Base-by-base conservation (phyloP, 2,113 vertebrate species). In the Hipposideros armiger region DNA sequence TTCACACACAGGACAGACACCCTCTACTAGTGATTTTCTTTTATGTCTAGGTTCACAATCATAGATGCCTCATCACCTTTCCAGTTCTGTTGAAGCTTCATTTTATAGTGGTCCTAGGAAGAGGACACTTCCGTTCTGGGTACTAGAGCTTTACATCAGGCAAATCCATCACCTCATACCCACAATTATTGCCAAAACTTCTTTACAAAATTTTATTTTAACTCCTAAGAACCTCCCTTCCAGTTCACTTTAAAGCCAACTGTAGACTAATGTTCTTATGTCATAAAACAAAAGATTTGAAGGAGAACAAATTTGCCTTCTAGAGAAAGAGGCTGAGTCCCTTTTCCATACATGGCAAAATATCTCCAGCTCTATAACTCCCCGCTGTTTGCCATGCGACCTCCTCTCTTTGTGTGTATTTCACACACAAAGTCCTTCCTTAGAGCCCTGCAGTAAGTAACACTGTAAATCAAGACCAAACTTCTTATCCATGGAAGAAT, bases 21-120 rank as follows among this genome's bases (percentile, higher is more conserved):
- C 26, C 8, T 32, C n/a, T 52, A 24, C n/a, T 52, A 24, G 47
- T 86, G 6, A 22, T 76, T 84, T 87, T 80, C 13, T 90, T 82
- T 67, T 70, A 82, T 47, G 14, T 89, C 8, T 60, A 47, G 11
- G 16, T 95, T 96, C 40, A 94, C 72, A 91, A 40, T 30, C 20
- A 1, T 69, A 67, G 36, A 40, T 72, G 20, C 4, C 0, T 58
- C 9, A 69, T 52, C 19, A 28, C 20, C 60, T 81, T 84, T 72
- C 19, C 47, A 13, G 30, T 69, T 66, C 73, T 81, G 62, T 50
- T 47, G n/a, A 91, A 82, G 16, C 19, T 66, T 93, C 17, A 26
- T 72, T 93, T 94, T 73, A 58, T 16, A 52, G 24, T 15, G 13
- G n/a, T 42, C 80, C 24, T 50, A 52, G 4, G 19, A 56, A 73